Conservation (phyloP, 2,888 invertebrate species). For the Protonemura montana region DNA sequence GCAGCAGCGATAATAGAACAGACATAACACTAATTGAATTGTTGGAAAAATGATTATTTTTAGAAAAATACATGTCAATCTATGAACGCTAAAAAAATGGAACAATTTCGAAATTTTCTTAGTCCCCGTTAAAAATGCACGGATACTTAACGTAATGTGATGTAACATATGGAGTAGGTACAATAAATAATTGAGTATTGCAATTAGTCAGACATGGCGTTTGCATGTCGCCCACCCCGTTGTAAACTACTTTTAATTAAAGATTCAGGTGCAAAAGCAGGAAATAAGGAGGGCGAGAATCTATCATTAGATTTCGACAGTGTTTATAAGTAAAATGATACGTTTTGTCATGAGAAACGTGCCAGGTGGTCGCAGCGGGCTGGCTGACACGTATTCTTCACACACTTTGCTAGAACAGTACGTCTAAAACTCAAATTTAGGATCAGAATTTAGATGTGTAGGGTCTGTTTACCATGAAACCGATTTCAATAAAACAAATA, state of each 20-base stretch:
- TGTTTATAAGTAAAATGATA: neutral
- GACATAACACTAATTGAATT: no score
- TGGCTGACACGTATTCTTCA: neutral
- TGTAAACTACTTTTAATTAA: neutral
- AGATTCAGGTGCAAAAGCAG: neutral
- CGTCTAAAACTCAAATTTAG: neutral
- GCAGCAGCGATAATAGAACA: no score
- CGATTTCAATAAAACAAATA: no score
- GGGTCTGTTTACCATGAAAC: no score
- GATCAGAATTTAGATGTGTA: no score
- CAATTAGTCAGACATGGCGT: neutral
- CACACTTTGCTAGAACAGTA: neutral
- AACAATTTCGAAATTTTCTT: neutral
- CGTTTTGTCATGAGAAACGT: neutral
- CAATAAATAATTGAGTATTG: conserved; percentile 3
- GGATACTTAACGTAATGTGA: neutral
- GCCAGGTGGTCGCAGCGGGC: neutral
- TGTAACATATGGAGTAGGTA: neutral
- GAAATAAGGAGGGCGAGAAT: neutral
- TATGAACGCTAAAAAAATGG: conserved; percentile 30
- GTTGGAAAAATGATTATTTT: no score
- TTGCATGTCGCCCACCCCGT: neutral
- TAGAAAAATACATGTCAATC: neutral
- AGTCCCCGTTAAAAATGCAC: neutral
- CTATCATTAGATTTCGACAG: neutral